A percentile compares a stretch with the other conserved stretches of the same genome.
These are phyloP conservation scores for Caenorhabditis panamensis DNA, from an alignment of 2,888 invertebrate genomes.

Conservation along the genomic window DNA sequence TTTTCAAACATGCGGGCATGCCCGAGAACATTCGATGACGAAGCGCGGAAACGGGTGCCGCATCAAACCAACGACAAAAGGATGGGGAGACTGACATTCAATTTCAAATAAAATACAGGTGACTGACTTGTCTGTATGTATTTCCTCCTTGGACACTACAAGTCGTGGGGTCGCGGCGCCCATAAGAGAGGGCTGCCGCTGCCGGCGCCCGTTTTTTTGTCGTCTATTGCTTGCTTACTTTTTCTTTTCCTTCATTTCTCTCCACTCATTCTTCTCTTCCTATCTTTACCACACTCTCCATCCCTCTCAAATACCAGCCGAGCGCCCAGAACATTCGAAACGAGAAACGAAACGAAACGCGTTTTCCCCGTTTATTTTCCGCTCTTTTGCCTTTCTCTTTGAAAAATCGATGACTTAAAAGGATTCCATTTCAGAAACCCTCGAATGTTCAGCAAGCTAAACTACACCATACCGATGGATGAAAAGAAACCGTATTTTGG, in stretches of 20 bases:
- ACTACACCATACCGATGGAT: constrained; percentile 19
- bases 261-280: not conserved
- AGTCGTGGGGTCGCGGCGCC: constrained; percentile 14
- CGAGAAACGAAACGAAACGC: constrained; percentile 5
- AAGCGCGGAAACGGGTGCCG: not conserved
- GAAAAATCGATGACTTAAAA: not conserved
- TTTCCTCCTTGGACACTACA: constrained; percentile 7
- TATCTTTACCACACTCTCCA: constrained; percentile 8
- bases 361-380: not conserved
- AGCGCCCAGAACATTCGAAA: constrained; percentile 56
- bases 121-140: constrained; percentile 20
- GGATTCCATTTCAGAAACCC: not conserved
- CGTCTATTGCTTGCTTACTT: constrained; percentile 37
- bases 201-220: constrained; percentile 12
- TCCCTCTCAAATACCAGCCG: constrained; percentile 18
- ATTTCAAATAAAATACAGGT: not conserved
- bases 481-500: constrained; percentile 10
- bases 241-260: constrained; percentile 26
- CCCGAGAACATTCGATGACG: not conserved
- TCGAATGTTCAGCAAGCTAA: constrained; percentile 43
- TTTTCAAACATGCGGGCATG: not conserved
- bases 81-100: not conserved
- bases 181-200: not conserved
- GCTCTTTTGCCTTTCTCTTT: not conserved
- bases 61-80: not conserved